Evolutionary conservation across 2,797 vertebrate genomes (phyloP), one percentile per base, ranked within the genome.

Genomic region (Tragopan temminckii): DNA sequence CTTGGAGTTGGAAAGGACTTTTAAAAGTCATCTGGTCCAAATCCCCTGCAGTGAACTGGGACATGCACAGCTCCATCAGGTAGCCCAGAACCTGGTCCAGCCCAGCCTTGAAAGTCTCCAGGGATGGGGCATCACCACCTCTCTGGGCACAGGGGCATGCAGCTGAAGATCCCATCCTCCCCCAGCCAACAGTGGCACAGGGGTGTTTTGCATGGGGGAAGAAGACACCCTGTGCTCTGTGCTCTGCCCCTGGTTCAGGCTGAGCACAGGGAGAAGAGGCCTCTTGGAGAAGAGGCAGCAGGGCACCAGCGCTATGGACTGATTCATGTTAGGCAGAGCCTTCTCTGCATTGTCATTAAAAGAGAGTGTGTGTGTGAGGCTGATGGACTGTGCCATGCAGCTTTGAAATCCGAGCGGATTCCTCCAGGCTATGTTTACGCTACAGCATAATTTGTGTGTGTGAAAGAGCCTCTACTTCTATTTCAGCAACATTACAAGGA

Each of bases 391-490:
- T 1, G 9, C 90, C 2, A 8, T 23, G 85, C 13, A 55, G 89
- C 96, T 96, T 92, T 96, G 96, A 94, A 96, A 96, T 93, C 17
- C 3, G 85, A 96, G 95, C 50, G 74, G 88, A 88, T 88, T 94
- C 80, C 94, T 94, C 86, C 11, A 11, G 90, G 93, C 86, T 24
- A 13, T 94, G 96, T 93, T 95, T 96, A 79, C 1, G 0, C 93
- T 91, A 7, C 63, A 18, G 83, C 2, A 2, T 64, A 85, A 86
- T 93, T 74, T 85, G 90, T 93, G 91, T 87, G 92, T 78, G 91
- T 85, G 90, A 93, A 93, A 91, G 78, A 96, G 84, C 89, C 87
- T 89, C 92, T 46, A 5, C 86, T 95, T 83, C 38, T 91, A 83
- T 88, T 89, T 79, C 93, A 93, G 85, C 85, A 87, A 10, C 84